phyloP scores from a whole-genome alignment of 2,888 invertebrate genomes.

The Conistra vaccinii region DNA sequence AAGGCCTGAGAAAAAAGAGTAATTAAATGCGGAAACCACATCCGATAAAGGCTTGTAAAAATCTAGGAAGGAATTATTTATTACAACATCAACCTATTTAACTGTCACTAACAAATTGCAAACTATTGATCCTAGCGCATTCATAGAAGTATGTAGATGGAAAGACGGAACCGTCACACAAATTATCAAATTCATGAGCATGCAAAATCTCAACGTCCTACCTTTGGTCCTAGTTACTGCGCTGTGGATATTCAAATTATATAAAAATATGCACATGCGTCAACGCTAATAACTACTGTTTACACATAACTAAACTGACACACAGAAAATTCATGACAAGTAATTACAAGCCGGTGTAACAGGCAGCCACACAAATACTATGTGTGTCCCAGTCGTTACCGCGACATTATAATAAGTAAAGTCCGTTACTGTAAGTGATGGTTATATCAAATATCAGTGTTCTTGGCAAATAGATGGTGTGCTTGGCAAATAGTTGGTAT shows the following conservation, averaged over 20 bases:
- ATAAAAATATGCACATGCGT: constrained; percentile 43
- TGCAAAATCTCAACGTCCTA: constrained; percentile 14
- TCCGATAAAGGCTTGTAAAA: neutral
- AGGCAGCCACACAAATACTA: constrained; percentile 65
- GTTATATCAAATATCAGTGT: constrained; percentile 74
- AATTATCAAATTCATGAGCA: constrained; percentile 11
- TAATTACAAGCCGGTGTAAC: constrained; percentile 68
- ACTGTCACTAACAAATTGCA: neutral
- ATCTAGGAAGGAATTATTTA: neutral
- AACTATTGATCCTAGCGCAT: neutral
- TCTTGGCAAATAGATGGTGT: constrained; percentile 60
- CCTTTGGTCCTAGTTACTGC: neutral
- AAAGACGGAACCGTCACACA: neutral
- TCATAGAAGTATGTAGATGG: neutral
- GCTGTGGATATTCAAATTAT: constrained; percentile 25
- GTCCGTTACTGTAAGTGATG: constrained; percentile 74
- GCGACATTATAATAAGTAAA: constrained; percentile 71
- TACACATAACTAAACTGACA: constrained; percentile 55
- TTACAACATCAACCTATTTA: neutral
- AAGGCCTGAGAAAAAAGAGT: neutral
- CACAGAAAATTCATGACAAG: constrained; percentile 61
- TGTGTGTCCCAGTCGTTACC: constrained; percentile 66
- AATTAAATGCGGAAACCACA: neutral
- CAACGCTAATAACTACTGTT: constrained; percentile 53
- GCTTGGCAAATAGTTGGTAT: constrained; percentile 56